Conservation (phyloP, 2,888 invertebrate species). For the Malacosoma neustria region DNA sequence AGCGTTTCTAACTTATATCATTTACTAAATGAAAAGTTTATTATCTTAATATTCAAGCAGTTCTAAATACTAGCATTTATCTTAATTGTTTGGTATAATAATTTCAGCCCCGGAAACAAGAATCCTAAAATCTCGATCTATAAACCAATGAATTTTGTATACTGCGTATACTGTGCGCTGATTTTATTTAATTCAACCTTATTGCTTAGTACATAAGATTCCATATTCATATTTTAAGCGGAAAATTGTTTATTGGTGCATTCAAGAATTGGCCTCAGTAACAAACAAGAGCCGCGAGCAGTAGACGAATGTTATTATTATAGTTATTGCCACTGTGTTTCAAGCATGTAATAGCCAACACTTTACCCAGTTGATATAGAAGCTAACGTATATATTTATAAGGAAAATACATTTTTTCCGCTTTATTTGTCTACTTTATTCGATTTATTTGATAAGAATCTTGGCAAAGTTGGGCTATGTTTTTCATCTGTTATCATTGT, state of each 20-base stretch:
- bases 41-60: too few relatives aligned
- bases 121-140: not conserved
- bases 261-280: constrained; percentile 19
- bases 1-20: too few relatives aligned
- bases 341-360: constrained; percentile 48
- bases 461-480: constrained; percentile 11
- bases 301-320: constrained; percentile 58
- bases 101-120: not conserved
- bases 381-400: constrained; percentile 25
- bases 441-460: constrained; percentile 5
- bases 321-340: constrained; percentile 48
- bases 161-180: not conserved
- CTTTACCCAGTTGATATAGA: constrained; percentile 32
- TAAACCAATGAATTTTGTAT: not conserved
- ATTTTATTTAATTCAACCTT: not conserved
- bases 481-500: too few relatives aligned
- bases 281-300: constrained; percentile 35
- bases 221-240: not conserved
- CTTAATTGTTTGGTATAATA: too few relatives aligned
- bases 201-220: not conserved
- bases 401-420: constrained; percentile 15
- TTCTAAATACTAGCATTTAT: too few relatives aligned
- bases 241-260: not conserved
- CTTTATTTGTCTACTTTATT: constrained; percentile 7
- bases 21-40: too few relatives aligned